A percentile compares a stretch with the other conserved stretches of the same genome.
phyloP scores from a whole-genome alignment of 2,113 vertebrate genomes.

The Lepus americanus region DNA sequence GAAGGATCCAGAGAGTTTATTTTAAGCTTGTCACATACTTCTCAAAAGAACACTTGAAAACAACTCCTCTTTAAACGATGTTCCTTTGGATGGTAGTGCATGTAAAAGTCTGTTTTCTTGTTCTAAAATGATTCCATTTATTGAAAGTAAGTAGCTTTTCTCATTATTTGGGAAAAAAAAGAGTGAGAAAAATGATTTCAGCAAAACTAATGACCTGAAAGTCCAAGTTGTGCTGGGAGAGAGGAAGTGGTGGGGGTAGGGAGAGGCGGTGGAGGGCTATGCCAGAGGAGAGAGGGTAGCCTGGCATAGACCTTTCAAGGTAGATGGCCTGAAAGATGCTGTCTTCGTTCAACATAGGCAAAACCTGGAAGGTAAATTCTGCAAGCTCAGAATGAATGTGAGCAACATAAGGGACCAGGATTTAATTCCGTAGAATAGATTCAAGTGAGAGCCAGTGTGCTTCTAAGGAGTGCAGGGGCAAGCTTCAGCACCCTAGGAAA shows the following conservation, averaged over 20 bases:
- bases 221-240: not conserved
- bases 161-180: not conserved
- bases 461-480: not conserved
- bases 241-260: not conserved
- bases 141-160: constrained; percentile 31
- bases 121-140: constrained; percentile 13
- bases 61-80: not conserved
- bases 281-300: not conserved
- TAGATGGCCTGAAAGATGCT: not conserved
- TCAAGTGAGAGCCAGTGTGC: not conserved
- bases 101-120: constrained; percentile 24
- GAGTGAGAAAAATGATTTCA: constrained; percentile 15
- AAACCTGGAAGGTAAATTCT: not conserved
- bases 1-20: constrained; percentile 15
- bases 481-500: not conserved
- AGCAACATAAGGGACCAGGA: not conserved
- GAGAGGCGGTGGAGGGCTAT: rapidly evolving
- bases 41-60: constrained; percentile 1
- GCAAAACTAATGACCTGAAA: constrained; percentile 38
- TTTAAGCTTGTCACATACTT: constrained; percentile 30
- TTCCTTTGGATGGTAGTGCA: not conserved
- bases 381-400: not conserved
- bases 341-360: not conserved
- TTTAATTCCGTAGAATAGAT: constrained; percentile 12
- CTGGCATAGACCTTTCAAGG: not conserved